Evolutionary conservation across 2,113 vertebrate species (phyloP).

Genomic region (Charadrius vociferus): DNA sequence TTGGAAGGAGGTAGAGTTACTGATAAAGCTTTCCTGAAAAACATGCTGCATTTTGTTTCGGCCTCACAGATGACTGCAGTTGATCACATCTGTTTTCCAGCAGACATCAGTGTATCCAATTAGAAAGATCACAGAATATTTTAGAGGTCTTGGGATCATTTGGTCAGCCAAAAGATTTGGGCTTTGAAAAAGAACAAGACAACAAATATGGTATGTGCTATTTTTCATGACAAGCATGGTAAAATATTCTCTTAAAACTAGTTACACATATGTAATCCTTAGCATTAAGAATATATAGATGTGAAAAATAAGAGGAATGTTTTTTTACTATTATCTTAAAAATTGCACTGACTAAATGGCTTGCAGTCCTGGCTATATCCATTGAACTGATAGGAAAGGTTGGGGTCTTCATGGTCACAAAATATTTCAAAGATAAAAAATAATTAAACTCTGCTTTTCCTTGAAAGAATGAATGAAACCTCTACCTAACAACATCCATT

Average conservation of each 20-base stretch:
- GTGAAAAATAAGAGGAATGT: not conserved
- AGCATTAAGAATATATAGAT: not conserved
- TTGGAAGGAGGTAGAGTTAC: conserved; percentile 41
- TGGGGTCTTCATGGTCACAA: not conserved
- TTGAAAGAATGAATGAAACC: not conserved
- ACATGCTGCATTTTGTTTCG: conserved; percentile 14
- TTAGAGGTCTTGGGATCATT: conserved; percentile 34
- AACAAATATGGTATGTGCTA: not conserved
- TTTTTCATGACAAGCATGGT: not conserved
- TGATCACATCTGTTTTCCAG: conserved; percentile 65
- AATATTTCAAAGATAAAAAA: not conserved
- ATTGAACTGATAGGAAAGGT: not conserved
- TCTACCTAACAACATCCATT: not conserved
- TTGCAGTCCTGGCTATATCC: not conserved
- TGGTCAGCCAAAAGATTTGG: conserved; percentile 31
- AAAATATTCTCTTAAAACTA: not conserved
- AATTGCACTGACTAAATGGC: not conserved
- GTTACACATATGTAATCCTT: not conserved
- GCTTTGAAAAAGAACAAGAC: conserved; percentile 19
- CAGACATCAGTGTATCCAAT: conserved; percentile 45
- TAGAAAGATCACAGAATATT: conserved; percentile 60
- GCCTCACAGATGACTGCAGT: conserved; percentile 40
- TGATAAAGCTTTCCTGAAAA: conserved; percentile 37
- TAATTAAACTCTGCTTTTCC: not conserved
- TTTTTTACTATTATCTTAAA: not conserved